Percentiles rank a stretch among this genome's conserved stretches.
phyloP scores from a whole-genome alignment of 2,888 invertebrate genomes.

The Drosophila anomelani region DNA sequence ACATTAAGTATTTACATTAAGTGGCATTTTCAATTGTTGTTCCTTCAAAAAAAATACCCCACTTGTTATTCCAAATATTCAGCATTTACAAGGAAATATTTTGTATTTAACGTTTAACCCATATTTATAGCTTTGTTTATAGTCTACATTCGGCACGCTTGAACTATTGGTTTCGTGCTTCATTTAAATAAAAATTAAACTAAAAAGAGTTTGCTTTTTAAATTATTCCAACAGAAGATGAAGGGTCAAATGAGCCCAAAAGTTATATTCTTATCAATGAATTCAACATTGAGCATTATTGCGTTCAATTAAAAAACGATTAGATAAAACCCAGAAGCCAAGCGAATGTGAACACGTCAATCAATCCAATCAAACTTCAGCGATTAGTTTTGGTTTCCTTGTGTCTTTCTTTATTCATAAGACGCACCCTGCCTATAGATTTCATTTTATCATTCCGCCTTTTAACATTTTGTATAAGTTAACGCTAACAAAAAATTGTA shows the following conservation, averaged over 20 bases:
- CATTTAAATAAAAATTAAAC: constrained; percentile 27
- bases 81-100: not conserved
- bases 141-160: not conserved
- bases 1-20: constrained; percentile 1
- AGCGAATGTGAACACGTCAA: not conserved
- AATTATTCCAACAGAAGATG: not conserved
- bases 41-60: not conserved
- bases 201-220: not conserved
- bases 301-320: not conserved
- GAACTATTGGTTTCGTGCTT: constrained; percentile 20
- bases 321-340: constrained; percentile 11
- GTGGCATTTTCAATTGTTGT: not conserved
- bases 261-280: not conserved
- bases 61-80: constrained; percentile 6
- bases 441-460: constrained; percentile 46
- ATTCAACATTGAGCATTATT: not conserved
- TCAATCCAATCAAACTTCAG: constrained; percentile 3
- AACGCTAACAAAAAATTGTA: constrained; percentile 68
- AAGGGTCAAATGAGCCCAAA: not conserved
- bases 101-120: not conserved
- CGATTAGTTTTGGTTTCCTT: constrained; percentile 45
- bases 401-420: constrained; percentile 60
- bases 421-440: constrained; percentile 68
- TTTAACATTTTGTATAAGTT: constrained; percentile 69
- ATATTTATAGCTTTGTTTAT: constrained; percentile 1